Conservation (phyloP, 2,797 vertebrate species). For the Sebastes variabilis region DNA sequence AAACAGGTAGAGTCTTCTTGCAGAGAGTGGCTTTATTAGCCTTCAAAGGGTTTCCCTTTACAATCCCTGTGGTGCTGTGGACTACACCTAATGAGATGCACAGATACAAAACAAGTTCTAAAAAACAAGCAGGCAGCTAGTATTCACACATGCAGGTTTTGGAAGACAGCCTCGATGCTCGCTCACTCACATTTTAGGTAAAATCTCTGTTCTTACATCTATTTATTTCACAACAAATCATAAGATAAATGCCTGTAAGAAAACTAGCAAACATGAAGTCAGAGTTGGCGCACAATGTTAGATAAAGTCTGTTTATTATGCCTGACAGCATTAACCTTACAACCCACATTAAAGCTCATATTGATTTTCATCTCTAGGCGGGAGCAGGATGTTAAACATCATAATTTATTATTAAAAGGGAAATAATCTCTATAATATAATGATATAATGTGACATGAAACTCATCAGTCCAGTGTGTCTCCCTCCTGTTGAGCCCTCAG, state of each 20-base stretch:
- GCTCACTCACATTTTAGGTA: background rate
- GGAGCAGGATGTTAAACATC: background rate
- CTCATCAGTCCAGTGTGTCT: background rate
- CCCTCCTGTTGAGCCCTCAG: background rate
- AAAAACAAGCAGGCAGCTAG: background rate
- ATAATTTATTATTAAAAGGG: background rate
- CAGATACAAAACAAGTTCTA: too few relatives aligned
- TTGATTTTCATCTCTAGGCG: background rate
- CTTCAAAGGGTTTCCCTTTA: background rate
- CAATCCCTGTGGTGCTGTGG: background rate
- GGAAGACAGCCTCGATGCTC: too few relatives aligned
- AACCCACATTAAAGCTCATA: background rate
- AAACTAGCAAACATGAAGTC: background rate
- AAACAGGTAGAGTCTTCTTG: background rate
- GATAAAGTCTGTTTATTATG: background rate
- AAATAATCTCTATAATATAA: background rate
- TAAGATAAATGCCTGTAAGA: too few relatives aligned
- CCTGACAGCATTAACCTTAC: background rate
- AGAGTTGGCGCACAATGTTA: background rate
- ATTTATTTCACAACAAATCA: background rate
- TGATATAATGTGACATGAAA: background rate
- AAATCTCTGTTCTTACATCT: background rate
- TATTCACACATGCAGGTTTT: background rate
- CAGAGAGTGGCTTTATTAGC: background rate
- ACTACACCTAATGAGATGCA: too few relatives aligned